Conservation (phyloP, 2,888 invertebrate species). For the Pedicia rivosa region DNA sequence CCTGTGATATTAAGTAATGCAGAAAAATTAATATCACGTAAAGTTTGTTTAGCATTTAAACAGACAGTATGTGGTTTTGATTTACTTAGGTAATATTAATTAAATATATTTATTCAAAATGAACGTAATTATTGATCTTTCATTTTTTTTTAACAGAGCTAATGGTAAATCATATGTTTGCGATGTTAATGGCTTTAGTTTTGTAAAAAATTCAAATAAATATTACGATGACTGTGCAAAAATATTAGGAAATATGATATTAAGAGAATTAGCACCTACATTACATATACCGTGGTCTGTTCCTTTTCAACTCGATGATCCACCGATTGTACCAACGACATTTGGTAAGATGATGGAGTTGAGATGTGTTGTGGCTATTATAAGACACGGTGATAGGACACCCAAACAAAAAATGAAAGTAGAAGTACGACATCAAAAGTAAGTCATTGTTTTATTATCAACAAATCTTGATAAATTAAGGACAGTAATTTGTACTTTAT, state of each 20-base stretch:
- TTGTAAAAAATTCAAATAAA: conserved; percentile 98
- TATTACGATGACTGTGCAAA: conserved; percentile 99
- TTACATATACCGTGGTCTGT: conserved; percentile 95
- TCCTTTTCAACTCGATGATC: conserved; percentile 94
- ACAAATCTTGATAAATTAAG: background rate
- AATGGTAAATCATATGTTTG: conserved; percentile 99
- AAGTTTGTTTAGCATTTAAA: conserved; percentile 90
- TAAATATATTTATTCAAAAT: background rate
- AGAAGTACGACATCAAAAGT: conserved; percentile 91
- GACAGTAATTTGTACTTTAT: too few relatives aligned
- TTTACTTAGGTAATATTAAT: conserved; percentile 49
- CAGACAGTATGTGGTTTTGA: conserved; percentile 99
- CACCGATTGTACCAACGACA: conserved; percentile 96
- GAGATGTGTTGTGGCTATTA: conserved; percentile 93
- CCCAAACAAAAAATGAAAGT: conserved; percentile 99
- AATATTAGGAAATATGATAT: conserved; percentile 94
- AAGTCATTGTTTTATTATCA: too few relatives aligned
- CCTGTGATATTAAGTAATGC: conserved; percentile 95
- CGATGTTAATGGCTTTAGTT: conserved; percentile 99
- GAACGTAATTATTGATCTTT: background rate
- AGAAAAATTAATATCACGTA: conserved; percentile 94
- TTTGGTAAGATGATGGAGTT: conserved; percentile 93
- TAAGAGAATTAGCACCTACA: conserved; percentile 86
- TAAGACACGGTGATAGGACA: conserved; percentile 94
- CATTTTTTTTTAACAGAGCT: conserved; percentile 48